Conservation (phyloP, 2,797 vertebrate genomes). For the Galago senegalensis region DNA sequence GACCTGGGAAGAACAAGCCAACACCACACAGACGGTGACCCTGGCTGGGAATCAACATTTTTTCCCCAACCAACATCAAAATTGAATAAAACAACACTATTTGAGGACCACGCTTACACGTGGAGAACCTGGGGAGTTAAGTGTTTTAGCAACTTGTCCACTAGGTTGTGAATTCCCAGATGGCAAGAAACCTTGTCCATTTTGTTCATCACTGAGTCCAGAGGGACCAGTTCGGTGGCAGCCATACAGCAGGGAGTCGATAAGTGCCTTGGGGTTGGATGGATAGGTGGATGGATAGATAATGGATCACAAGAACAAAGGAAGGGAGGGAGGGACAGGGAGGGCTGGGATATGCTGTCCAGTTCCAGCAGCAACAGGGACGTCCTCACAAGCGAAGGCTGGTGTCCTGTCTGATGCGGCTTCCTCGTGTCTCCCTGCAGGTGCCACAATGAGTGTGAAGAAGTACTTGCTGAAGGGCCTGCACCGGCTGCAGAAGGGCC, state of each 20-base stretch:
- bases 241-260: not conserved
- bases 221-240: not conserved
- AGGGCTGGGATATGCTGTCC: accelerated
- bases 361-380: not conserved
- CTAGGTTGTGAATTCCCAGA: not conserved
- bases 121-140: not conserved
- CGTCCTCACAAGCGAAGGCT: accelerated
- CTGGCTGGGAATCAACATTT: not conserved
- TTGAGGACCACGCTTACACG: not conserved
- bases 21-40: not conserved
- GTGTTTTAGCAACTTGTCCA: not conserved
- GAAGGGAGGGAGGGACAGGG: not conserved
- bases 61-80: not conserved
- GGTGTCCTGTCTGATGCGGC: accelerated
- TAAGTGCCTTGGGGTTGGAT: not conserved
- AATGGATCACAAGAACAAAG: not conserved
- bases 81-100: not conserved
- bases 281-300: not conserved
- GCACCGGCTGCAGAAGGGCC: constrained; percentile 92
- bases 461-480: constrained; percentile 88
- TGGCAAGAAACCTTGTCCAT: not conserved
- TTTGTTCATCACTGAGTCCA: not conserved
- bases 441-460: constrained; percentile 84
- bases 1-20: not conserved
- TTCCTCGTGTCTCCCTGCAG: not conserved